Conservation (phyloP, 2,888 invertebrate genomes). For the Drosophila formosana region DNA sequence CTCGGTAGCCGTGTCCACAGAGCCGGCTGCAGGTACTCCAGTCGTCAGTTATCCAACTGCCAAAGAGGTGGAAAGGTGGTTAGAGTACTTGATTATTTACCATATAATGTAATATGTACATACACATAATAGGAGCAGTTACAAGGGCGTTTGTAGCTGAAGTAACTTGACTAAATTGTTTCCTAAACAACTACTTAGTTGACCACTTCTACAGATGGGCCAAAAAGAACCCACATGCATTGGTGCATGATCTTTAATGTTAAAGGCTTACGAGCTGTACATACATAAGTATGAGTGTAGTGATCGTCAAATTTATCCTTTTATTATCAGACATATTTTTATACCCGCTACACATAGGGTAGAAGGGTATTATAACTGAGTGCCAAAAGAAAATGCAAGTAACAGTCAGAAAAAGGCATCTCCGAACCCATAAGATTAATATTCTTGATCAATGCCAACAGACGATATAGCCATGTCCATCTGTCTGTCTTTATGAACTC, state of each 20-base stretch:
- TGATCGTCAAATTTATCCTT: too few relatives aligned
- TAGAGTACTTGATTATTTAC: conserved; percentile 23
- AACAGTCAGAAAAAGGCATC: too few relatives aligned
- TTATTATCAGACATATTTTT: too few relatives aligned
- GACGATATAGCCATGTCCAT: too few relatives aligned
- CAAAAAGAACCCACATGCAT: conserved; percentile 41
- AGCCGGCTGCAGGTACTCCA: conserved; percentile 95
- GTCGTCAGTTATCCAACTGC: conserved; percentile 94
- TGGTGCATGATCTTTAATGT: conserved; percentile 49
- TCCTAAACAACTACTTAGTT: conserved; percentile 49
- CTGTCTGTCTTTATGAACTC: too few relatives aligned
- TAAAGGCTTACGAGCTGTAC: conserved; percentile 27
- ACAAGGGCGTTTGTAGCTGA: conserved; percentile 42
- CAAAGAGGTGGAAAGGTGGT: conserved; percentile 64
- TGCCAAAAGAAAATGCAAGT: too few relatives aligned
- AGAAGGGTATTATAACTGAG: too few relatives aligned
- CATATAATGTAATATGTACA: conserved; percentile 5
- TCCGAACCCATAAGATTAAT: too few relatives aligned
- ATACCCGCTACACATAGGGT: too few relatives aligned
- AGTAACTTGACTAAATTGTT: conserved; percentile 64
- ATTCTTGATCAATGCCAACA: too few relatives aligned
- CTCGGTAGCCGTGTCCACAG: conserved; percentile 94
- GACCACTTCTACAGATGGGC: conserved; percentile 52
- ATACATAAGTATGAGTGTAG: conserved; percentile 5
- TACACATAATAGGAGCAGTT: conserved; percentile 13